These are phyloP conservation scores for Euglossa dilemma DNA, from an alignment of 1,140 invertebrate genomes.

Conservation along the genomic window DNA sequence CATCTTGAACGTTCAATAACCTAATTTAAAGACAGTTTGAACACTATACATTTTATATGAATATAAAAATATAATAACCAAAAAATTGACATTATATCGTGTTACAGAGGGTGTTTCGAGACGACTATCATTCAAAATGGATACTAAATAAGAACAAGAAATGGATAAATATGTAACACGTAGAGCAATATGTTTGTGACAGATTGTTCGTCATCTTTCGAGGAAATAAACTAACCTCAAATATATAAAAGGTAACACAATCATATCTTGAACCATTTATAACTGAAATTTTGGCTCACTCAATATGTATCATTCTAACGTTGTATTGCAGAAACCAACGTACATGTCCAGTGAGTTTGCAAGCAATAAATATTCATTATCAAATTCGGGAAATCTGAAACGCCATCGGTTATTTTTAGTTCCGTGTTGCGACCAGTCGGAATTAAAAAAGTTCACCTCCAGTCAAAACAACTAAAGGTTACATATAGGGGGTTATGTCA, in stretches of 20 bases:
- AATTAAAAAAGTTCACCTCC: background rate
- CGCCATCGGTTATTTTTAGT: conserved; percentile 21
- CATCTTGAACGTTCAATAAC: background rate
- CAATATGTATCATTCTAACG: background rate
- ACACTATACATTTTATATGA: too few species aligned
- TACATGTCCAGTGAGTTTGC: too few species aligned
- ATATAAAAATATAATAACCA: background rate
- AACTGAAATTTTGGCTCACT: background rate
- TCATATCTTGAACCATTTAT: background rate
- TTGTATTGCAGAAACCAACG: background rate
- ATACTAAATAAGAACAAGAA: background rate
- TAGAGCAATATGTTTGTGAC: too few species aligned
- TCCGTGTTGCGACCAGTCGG: background rate
- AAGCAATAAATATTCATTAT: background rate
- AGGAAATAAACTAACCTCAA: background rate
- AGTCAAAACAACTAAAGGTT: conserved; percentile 13
- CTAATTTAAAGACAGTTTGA: background rate
- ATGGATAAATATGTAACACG: too few species aligned
- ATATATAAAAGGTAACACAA: background rate
- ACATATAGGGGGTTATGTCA: background rate
- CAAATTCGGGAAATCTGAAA: conserved; percentile 12
- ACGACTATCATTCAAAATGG: conserved; percentile 1
- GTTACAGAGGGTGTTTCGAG: background rate
- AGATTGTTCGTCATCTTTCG: background rate
- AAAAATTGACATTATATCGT: background rate